Percentiles rank a stretch among this genome's conserved stretches.
Evolutionary conservation across 1,140 invertebrate genomes (phyloP).

Genomic region (Dreissena polymorpha): DNA sequence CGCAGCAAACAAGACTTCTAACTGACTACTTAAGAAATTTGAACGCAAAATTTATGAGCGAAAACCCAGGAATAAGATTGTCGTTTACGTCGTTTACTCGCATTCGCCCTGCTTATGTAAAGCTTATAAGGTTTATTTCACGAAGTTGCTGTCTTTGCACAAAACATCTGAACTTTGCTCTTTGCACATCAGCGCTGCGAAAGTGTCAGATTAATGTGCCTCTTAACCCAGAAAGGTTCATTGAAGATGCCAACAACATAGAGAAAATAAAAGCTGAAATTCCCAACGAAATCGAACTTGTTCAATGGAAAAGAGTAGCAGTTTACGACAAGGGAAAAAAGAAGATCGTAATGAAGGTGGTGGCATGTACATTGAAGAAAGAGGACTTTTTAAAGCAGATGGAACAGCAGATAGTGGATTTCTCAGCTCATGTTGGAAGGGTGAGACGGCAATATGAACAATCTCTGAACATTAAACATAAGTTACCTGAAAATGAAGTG

Average conservation of each 20-base stretch:
- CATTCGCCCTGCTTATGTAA: slow-evolving; percentile 47
- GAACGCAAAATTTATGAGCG: slow-evolving; percentile 47
- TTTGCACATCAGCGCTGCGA: slow-evolving; percentile 28
- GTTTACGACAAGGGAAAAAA: slow-evolving; percentile 35
- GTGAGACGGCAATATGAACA: slow-evolving; percentile 45
- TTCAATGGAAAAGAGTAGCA: slow-evolving; percentile 42
- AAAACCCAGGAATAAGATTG: slow-evolving; percentile 49
- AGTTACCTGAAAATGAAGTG: slow-evolving; percentile 46
- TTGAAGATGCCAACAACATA: slow-evolving; percentile 7
- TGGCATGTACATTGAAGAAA: slow-evolving; percentile 9
- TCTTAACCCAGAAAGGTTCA: slow-evolving; percentile 44
- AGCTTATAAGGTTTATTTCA: slow-evolving; percentile 30
- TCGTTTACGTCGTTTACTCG: slow-evolving; percentile 48
- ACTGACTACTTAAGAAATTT: slow-evolving; percentile 58
- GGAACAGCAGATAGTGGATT: slow-evolving; percentile 14
- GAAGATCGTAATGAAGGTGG: slow-evolving; percentile 32
- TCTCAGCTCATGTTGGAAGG: too few relatives aligned
- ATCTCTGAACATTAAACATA: slow-evolving; percentile 50
- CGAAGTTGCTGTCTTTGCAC: slow-evolving; percentile 56
- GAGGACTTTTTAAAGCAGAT: slow-evolving; percentile 36
- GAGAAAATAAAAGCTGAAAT: neutral
- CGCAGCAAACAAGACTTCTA: slow-evolving; percentile 49
- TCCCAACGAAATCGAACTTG: neutral
- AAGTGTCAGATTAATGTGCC: slow-evolving; percentile 23
- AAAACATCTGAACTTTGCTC: slow-evolving; percentile 59